Evolutionary conservation across 92 coral and sea anemone species (phyloP), one percentile per base, ranked within the genome.

Genomic region (Actinernus sp.): DNA sequence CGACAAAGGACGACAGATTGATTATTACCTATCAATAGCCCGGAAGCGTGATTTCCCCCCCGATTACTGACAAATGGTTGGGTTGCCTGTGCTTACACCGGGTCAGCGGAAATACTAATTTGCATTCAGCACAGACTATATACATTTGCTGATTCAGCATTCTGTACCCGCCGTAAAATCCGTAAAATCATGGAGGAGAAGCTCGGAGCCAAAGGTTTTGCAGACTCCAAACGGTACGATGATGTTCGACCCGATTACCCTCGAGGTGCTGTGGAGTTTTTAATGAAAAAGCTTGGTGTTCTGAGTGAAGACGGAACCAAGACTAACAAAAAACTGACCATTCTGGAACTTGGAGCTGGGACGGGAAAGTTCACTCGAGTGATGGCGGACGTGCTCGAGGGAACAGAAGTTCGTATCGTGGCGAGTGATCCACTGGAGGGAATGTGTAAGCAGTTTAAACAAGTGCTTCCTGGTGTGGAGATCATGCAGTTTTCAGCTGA

Each of bases 341-440:
- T 86, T 17, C 58, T 86, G 26, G 92, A 86, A 39, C 82, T 86
- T 3, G 92, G 92, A 32, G 87, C 84, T 22, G 88, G 92, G 10
- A 86, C 92, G 23, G 92, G 92, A 2, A 61, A 81, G 73, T 86
- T 86, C 61, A 86, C 92, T 16, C 64, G 88, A 6, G 76, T 69
- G 4, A 74, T 86, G 92, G 28, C 39, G 33, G 84, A 68, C 1
- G 88, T 86, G 20, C 39, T 81, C 23, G 34, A 58, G 49, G 46
- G 69, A 22, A 24, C 61, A 40, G 57, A 63, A 12, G 74, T 73
- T 2, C 92, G 48, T 14, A 30, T 81, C 1, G 44, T 81, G 28
- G 88, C 88, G 9, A 64, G 69, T 33, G 92, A 86, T 31, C 92
- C 92, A 5, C 61, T 75, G 27, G 57, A 47, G 5, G 47, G 49